A percentile compares a stretch with the other conserved stretches of the same genome.
These are phyloP conservation scores for Proisotoma minuta DNA, from an alignment of 2,888 invertebrate species.

Conservation along the genomic window DNA sequence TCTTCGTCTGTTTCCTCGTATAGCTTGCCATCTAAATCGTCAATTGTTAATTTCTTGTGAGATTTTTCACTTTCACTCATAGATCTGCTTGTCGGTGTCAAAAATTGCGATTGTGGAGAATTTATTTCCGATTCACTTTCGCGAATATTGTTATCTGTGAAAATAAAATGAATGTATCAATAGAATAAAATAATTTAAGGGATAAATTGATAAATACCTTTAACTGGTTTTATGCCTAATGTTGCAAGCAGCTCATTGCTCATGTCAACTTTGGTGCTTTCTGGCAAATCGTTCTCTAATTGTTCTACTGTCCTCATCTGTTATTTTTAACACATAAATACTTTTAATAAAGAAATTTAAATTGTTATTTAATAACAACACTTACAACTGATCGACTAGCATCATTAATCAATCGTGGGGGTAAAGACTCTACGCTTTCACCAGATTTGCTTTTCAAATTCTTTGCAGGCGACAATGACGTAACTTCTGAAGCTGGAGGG, in stretches of 20 bases:
- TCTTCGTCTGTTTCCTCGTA: conserved; percentile 15
- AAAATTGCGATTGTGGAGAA: conserved; percentile 6
- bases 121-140: not conserved
- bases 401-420: not conserved
- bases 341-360: not conserved
- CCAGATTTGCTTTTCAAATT: not conserved
- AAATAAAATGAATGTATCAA: too few relatives aligned
- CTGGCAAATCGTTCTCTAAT: conserved; percentile 4
- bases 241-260: conserved; percentile 8
- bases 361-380: not conserved
- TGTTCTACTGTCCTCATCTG: conserved; percentile 13
- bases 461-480: not conserved
- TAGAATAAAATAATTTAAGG: too few relatives aligned
- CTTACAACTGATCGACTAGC: conserved; percentile 8
- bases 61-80: conserved; percentile 5
- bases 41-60: conserved; percentile 3
- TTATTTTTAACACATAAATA: not conserved
- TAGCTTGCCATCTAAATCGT: conserved; percentile 11
- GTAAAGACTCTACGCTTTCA: not conserved
- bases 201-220: too few relatives aligned
- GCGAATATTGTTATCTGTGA: too few relatives aligned
- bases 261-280: not conserved
- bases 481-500: not conserved
- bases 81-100: conserved; percentile 11
- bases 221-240: conserved; percentile 6